A percentile compares a stretch with the other conserved stretches of the same genome.
phyloP scores from a whole-genome alignment of 2,888 invertebrate genomes.

The Nymphalis urticae region DNA sequence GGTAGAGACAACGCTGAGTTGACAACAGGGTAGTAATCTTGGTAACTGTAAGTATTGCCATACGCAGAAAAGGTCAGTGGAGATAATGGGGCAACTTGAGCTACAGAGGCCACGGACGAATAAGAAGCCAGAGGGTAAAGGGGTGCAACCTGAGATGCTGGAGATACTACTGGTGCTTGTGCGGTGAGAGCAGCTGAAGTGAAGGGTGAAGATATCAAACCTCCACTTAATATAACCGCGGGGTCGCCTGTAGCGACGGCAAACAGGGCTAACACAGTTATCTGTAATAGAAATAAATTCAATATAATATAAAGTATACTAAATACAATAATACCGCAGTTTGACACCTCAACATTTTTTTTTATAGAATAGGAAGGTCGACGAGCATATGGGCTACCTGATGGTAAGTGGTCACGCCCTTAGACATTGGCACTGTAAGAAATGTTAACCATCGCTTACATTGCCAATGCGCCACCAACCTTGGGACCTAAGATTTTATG shows the following conservation, averaged over 20 bases:
- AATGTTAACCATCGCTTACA: too few species aligned
- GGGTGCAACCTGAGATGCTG: constrained; percentile 38
- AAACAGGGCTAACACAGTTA: constrained; percentile 49
- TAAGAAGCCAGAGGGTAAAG: constrained; percentile 40
- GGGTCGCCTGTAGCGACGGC: constrained; percentile 52
- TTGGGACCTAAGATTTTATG: too few species aligned
- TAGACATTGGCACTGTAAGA: too few species aligned
- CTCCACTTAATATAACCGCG: constrained; percentile 47
- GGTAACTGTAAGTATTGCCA: constrained; percentile 51
- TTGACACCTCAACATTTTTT: too few species aligned
- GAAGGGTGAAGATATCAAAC: constrained; percentile 40
- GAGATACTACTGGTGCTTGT: constrained; percentile 40
- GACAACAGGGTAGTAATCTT: constrained; percentile 48
- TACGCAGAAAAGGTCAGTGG: constrained; percentile 48
- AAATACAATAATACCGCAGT: too few species aligned
- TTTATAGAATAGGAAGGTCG: too few species aligned
- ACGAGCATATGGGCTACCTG: too few species aligned
- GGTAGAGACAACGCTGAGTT: constrained; percentile 46
- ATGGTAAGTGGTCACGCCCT: too few species aligned
- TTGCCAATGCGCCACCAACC: too few species aligned
- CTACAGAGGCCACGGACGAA: constrained; percentile 29
- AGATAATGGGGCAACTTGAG: constrained; percentile 42
- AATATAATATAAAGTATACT: background rate
- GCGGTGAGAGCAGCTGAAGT: constrained; percentile 44
- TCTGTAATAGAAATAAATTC: constrained; percentile 43